phyloP scores from a whole-genome alignment of 64 coral and sea anemone genomes.

The Stichodactyla mertensii region DNA sequence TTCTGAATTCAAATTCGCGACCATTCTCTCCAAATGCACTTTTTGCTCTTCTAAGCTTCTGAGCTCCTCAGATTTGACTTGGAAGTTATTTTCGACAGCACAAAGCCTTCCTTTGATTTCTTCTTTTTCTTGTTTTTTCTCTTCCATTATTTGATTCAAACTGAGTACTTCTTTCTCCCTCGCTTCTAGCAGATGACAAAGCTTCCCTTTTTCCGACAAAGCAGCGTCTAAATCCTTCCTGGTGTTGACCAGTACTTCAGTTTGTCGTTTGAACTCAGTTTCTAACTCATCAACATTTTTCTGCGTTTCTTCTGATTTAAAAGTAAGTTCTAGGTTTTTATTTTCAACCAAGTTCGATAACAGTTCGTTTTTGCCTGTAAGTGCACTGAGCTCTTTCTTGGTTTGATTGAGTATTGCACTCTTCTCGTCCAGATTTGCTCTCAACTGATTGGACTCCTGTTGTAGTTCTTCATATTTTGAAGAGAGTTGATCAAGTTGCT shows the following conservation, averaged over 20 bases:
- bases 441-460: constrained; percentile 18
- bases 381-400: neutral
- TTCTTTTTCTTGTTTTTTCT: neutral
- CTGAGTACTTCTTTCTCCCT: neutral
- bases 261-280: neutral
- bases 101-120: neutral
- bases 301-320: neutral
- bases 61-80: neutral
- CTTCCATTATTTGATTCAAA: neutral
- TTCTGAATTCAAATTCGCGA: constrained; percentile 2
- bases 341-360: neutral
- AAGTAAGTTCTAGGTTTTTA: neutral
- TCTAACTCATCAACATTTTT: neutral
- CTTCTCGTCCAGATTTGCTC: constrained; percentile 23
- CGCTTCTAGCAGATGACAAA: neutral
- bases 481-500: neutral
- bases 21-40: constrained; percentile 3
- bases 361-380: neutral
- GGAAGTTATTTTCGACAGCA: neutral
- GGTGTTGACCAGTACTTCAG: neutral
- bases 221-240: neutral
- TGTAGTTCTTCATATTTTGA: neutral
- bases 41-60: constrained; percentile 8
- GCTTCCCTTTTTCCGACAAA: neutral
- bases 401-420: neutral